These are phyloP conservation scores for Steinernema scapterisci DNA, from an alignment of 2,888 invertebrate species.

Conservation along the genomic window DNA sequence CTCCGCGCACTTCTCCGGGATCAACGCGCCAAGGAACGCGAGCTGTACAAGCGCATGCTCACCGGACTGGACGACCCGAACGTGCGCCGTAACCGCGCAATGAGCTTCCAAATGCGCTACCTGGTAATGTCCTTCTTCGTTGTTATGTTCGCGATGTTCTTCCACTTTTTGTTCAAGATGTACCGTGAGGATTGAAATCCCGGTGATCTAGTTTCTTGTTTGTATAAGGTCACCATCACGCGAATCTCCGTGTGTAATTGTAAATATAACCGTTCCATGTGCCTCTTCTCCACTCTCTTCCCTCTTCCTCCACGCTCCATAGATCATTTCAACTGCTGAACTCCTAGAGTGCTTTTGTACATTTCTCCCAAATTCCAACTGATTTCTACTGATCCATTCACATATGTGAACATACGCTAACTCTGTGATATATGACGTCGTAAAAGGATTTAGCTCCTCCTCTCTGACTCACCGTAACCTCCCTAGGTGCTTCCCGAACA, in stretches of 20 bases:
- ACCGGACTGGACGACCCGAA: conserved; percentile 37
- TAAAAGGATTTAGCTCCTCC: conserved; percentile 19
- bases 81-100: background rate
- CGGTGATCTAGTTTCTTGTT: conserved; percentile 13
- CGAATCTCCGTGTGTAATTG: background rate
- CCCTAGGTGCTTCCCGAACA: background rate
- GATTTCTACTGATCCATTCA: background rate
- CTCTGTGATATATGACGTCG: conserved; percentile 27
- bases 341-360: background rate
- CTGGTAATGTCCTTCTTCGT: conserved; percentile 12
- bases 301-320: no score
- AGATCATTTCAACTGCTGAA: conserved; percentile 1
- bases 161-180: conserved; percentile 27
- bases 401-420: background rate
- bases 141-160: conserved; percentile 25
- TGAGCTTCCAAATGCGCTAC: conserved; percentile 29
- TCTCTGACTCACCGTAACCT: background rate
- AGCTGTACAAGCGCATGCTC: conserved; percentile 45
- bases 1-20: conserved; percentile 35
- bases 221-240: conserved; percentile 2
- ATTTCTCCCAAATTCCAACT: background rate
- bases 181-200: conserved; percentile 20
- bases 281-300: conserved; percentile 15
- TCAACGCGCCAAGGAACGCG: conserved; percentile 38
- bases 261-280: conserved; percentile 24